Conservation (phyloP, 1,140 invertebrate genomes). For the Zaprionus gabonicus region DNA sequence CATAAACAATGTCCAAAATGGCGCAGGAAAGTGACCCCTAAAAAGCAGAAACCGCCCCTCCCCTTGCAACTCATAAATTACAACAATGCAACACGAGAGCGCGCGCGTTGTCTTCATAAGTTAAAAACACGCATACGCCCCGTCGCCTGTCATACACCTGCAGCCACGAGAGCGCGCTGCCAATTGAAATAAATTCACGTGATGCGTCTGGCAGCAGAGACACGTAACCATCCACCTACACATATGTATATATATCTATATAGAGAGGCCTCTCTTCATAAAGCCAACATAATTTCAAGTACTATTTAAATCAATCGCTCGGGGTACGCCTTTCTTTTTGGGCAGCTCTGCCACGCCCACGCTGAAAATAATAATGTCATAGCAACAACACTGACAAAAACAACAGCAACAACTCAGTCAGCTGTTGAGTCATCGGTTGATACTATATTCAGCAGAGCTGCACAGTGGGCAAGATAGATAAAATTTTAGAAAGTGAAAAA, state of each 20-base stretch:
- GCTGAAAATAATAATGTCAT: not conserved
- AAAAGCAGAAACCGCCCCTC: slow-evolving; percentile 46
- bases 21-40: slow-evolving; percentile 60
- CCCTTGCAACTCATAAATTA: slow-evolving; percentile 67
- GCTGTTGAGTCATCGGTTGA: slow-evolving; percentile 48
- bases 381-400: not conserved
- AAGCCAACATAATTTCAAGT: slow-evolving; percentile 68
- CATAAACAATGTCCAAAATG: slow-evolving; percentile 69
- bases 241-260: not conserved
- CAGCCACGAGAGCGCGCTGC: slow-evolving; percentile 11
- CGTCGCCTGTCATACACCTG: slow-evolving; percentile 60
- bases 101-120: slow-evolving; percentile 55
- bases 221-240: slow-evolving; percentile 9
- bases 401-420: slow-evolving; percentile 17
- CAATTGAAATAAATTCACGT: slow-evolving; percentile 69
- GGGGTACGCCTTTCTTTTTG: slow-evolving; percentile 22
- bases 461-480: not conserved
- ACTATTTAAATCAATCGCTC: slow-evolving; percentile 74
- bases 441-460: slow-evolving; percentile 78
- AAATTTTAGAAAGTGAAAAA: not conserved
- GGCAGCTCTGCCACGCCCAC: slow-evolving; percentile 29
- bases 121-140: slow-evolving; percentile 68
- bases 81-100: slow-evolving; percentile 15
- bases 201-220: slow-evolving; percentile 41
- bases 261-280: not conserved